Evolutionary conservation across 2,888 invertebrate genomes (phyloP).

Genomic region (Labia minor): DNA sequence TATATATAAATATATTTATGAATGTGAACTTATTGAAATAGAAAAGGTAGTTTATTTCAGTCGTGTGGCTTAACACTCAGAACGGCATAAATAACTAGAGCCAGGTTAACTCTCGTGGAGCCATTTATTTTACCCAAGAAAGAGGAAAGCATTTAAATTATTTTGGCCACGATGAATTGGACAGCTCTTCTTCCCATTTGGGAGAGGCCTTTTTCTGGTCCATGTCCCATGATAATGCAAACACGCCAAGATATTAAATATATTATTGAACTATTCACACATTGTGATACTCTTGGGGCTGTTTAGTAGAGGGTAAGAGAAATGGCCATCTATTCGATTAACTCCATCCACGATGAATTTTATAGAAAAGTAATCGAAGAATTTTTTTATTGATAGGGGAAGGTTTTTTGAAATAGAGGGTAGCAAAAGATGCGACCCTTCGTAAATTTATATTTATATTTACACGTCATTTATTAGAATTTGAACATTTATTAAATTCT

Average conservation of each 20-base stretch:
- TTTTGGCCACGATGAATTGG: not conserved
- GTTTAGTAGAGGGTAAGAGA: not conserved
- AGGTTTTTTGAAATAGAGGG: not conserved
- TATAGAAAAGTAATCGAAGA: not conserved
- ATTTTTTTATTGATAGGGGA: not conserved
- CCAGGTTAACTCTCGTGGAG: not conserved
- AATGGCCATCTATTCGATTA: not conserved
- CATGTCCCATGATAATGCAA: not conserved
- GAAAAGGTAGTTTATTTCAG: conserved; percentile 1
- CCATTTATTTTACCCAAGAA: not conserved
- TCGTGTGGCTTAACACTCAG: not conserved
- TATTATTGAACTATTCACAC: not conserved
- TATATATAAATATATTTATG: not conserved
- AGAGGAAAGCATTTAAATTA: not conserved
- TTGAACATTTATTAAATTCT: too few species aligned
- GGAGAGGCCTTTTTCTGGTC: not conserved
- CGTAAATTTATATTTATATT: too few species aligned
- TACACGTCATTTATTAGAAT: too few species aligned
- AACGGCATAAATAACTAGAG: not conserved
- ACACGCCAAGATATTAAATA: conserved; percentile 5
- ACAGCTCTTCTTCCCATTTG: not conserved
- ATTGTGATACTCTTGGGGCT: not conserved
- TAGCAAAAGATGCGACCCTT: too few species aligned
- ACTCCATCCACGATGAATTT: not conserved
- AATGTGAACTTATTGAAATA: conserved; percentile 1